A percentile compares a stretch with the other conserved stretches of the same genome.
These are phyloP conservation scores for Trichechus manatus DNA, from an alignment of 2,113 vertebrate species.

Conservation along the genomic window DNA sequence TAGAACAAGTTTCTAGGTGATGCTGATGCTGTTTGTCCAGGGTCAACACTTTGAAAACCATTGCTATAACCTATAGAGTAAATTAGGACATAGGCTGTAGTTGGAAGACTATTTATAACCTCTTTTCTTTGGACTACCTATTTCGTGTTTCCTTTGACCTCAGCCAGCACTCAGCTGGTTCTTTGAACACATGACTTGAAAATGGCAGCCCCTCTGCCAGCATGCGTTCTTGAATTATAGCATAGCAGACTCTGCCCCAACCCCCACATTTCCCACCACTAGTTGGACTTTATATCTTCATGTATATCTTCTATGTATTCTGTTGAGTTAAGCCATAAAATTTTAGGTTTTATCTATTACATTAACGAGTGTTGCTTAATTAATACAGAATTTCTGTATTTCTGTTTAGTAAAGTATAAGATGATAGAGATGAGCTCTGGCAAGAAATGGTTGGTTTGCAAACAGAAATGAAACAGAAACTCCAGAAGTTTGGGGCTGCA, in stretches of 20 bases:
- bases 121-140: background rate
- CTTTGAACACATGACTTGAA: background rate
- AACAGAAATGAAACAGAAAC: slow-evolving; percentile 28
- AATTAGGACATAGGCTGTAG: background rate
- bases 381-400: background rate
- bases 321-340: background rate
- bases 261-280: background rate
- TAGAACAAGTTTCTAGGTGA: background rate
- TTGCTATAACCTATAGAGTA: background rate
- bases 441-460: background rate
- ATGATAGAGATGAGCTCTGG: background rate
- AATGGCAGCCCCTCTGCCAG: background rate
- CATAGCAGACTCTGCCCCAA: background rate
- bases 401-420: background rate
- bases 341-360: background rate
- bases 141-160: background rate
- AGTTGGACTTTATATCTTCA: background rate
- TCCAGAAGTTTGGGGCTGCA: background rate
- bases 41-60: background rate
- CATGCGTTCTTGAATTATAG: background rate
- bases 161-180: background rate
- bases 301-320: background rate
- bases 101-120: background rate
- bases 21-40: background rate
- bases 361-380: background rate